Evolutionary conservation across 2,888 invertebrate genomes (phyloP), one percentile per base, ranked within the genome.

Genomic region (Frankliniella fusca): DNA sequence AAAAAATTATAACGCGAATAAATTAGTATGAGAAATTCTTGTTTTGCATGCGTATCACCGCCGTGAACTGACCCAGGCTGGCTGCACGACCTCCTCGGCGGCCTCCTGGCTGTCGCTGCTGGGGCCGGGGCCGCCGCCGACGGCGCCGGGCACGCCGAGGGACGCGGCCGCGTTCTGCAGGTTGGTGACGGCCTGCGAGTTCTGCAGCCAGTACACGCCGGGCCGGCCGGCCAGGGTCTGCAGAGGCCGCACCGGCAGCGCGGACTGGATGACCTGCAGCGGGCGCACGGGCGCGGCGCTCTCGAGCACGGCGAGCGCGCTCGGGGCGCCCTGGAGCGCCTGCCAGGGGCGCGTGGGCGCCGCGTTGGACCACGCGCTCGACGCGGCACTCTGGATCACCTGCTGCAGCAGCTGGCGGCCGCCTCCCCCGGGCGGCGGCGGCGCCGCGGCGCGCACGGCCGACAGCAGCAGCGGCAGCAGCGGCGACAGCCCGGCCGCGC

Each of bases 401-500:
- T 76, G 70, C 70, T 76, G 70, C 70, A 76, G 70, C 23, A 76
- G 70, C 70, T 76, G 70, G 27, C 70, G 70, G 61, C 12, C 15
- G 61, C 20, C 61, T 18, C 38, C 38, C 38, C 38, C 38, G 8
- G 70, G 11, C 11, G 70, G 70, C 70, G 70, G 70, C 23, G 70
- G 70, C 70, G 70, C 27, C 23, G 70, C 70, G 70, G 70, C 70
- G 23, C 70, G 70, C 70, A 27, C 70, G 23, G 27, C 23, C 11
- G 70, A 76, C 27, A 76, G 70, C 70, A 76, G 70, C 70, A 76
- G 70, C 27, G 70, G 70, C 70, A 76, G 70, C 70, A 76, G 70
- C 70, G 70, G 70, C 9, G 70, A 76, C 70, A 76, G 70, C 70
- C 23, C 23, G 9, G 70, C n/a, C 23, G 27, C 12, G 27, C 70